These are phyloP conservation scores for Leptobrachium leishanense DNA, from an alignment of 2,113 vertebrate genomes.

Conservation along the genomic window DNA sequence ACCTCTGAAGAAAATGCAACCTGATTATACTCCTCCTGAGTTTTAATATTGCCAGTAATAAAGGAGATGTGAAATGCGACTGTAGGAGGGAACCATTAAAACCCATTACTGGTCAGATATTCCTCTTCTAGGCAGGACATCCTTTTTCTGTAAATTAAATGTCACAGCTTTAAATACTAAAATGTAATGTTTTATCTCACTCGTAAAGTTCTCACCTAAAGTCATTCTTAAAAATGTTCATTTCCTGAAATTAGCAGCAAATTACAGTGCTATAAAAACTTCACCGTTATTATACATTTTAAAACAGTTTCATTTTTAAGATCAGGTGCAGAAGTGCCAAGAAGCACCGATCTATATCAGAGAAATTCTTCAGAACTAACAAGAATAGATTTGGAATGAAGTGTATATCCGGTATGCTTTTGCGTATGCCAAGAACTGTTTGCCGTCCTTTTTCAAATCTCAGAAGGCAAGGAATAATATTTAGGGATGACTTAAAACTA, in stretches of 20 bases:
- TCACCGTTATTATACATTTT: conserved; percentile 25
- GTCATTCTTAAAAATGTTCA: conserved; percentile 40
- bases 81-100: conserved; percentile 35
- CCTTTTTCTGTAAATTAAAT: conserved; percentile 42
- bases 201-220: conserved; percentile 40
- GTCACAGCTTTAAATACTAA: conserved; percentile 49
- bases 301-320: conserved; percentile 8
- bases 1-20: conserved; percentile 45
- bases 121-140: conserved; percentile 36
- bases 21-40: conserved; percentile 24
- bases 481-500: too few relatives aligned
- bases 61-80: conserved; percentile 41
- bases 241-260: conserved; percentile 40
- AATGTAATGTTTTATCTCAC: conserved; percentile 45
- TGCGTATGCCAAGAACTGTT: too few relatives aligned
- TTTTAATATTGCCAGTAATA: conserved; percentile 47
- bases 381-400: not conserved
- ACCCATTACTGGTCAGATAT: conserved; percentile 44
- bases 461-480: too few relatives aligned
- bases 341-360: not conserved
- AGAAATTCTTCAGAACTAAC: not conserved
- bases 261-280: conserved; percentile 35
- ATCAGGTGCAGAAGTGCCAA: not conserved
- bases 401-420: not conserved
- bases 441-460: too few relatives aligned